Percentiles rank a stretch among this genome's conserved stretches.
Conservation (phyloP, 2,888 invertebrate species). For the Rotaria sp. region DNA sequence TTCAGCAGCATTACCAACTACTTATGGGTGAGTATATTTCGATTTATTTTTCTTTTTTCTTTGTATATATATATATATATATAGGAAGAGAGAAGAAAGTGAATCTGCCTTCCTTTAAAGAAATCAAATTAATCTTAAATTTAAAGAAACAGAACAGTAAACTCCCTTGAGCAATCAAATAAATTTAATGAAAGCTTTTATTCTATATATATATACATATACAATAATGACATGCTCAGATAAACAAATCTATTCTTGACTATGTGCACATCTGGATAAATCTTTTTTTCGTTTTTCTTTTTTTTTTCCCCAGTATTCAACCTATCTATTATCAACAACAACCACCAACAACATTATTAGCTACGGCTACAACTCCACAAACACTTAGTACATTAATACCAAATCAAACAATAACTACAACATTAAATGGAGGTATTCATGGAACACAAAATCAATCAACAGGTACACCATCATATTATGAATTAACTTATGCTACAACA, state of each 20-base stretch:
- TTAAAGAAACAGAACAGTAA: background rate
- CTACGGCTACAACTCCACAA: background rate
- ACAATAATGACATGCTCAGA: background rate
- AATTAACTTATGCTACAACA: background rate
- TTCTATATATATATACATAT: background rate
- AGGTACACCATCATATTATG: background rate
- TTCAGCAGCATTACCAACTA: conserved; percentile 15
- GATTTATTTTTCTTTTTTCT: background rate
- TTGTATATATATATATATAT: background rate
- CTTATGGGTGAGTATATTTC: conserved; percentile 21
- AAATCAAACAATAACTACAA: background rate
- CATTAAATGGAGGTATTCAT: background rate
- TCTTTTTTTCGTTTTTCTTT: background rate
- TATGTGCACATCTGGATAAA: background rate
- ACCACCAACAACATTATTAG: background rate
- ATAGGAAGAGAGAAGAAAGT: background rate
- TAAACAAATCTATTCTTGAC: background rate
- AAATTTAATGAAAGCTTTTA: background rate
- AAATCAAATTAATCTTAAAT: background rate
- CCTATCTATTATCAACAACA: conserved; percentile 27
- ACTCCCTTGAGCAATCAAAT: conserved; percentile 17
- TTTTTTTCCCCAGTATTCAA: background rate
- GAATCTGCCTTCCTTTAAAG: too few species aligned
- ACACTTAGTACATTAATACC: background rate
- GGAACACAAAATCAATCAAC: background rate